Base-by-base conservation (phyloP, 2,888 invertebrate genomes). In the Drosophila lacicola region DNA sequence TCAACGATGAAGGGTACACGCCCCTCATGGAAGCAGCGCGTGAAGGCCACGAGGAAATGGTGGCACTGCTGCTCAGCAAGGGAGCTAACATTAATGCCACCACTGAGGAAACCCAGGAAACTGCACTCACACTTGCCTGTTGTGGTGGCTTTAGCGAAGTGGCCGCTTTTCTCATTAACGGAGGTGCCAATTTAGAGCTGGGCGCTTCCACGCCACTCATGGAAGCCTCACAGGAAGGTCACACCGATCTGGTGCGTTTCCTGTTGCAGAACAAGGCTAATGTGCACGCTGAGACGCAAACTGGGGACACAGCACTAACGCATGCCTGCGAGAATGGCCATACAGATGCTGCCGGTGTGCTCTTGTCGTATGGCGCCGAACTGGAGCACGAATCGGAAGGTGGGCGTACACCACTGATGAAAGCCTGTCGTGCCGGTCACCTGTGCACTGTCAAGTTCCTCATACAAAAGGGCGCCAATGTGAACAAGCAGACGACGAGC, bases 311-410 rank as follows among this genome's bases (percentile, higher is more conserved):
- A 66, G 98, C 99, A 57, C 94, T 99, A 68, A 98, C 98, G 63
- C 98, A 99, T 93, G 99, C 99, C 57, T 98, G 98, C 93, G 99
- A 99, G 94, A 99, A 99, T 93, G 99, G 99, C 0, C 99, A 99
- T 93, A 98, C 98, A 1, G 98, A 98, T 93, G 98, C 99, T 25
- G 98, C 98, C 21, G 98, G 98, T 92, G 95, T 98, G 70, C 94
- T 99, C 65, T 94, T 99, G 77, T 96, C 97, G 78, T 97, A 96
- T 91, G 97, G 97, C 80, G 99, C 98, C 57, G 96, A 97, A 93
- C 93, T 99, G 90, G 98, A 99, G 93, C 98, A 98, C 93, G 98
- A 98, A 93, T 97, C 97, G 47, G 99, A 99, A 93, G 99, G 98
- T 70, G 99, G 99, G 5, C 95, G 98, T 87, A 99, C 99, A 74